phyloP scores from a whole-genome alignment of 2,113 vertebrate species.

The Myodes glareolus region DNA sequence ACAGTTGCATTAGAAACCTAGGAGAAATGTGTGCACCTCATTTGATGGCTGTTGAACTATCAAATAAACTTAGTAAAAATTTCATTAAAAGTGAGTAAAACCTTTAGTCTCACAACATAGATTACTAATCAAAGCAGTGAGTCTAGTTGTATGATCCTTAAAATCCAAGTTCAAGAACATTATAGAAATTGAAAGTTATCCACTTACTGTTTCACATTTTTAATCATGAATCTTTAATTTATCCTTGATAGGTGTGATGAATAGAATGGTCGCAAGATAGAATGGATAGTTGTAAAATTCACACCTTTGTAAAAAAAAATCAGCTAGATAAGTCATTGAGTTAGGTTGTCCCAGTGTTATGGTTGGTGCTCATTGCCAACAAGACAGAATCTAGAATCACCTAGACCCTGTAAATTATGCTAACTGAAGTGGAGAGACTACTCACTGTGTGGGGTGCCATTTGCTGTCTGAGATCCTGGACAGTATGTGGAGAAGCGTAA shows the following conservation, averaged over 20 bases:
- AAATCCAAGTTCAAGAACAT: neutral
- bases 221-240: neutral
- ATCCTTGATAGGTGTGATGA: neutral
- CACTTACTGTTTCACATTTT: neutral
- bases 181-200: neutral
- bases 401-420: neutral
- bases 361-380: neutral
- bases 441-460: neutral
- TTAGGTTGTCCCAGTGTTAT: neutral
- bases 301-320: neutral
- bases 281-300: neutral
- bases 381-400: neutral
- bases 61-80: constrained; percentile 25
- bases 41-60: neutral
- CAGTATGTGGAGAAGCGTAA: neutral
- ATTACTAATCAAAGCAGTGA: neutral
- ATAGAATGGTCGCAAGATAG: neutral
- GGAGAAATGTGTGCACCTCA: neutral
- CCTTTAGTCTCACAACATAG: neutral
- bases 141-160: neutral
- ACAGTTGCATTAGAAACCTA: neutral
- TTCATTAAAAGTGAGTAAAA: constrained; percentile 13
- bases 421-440: neutral
- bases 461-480: neutral
- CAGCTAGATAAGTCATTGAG: neutral